phyloP scores from a whole-genome alignment of 2,888 invertebrate species.

The Malthinus seriepunctatus region DNA sequence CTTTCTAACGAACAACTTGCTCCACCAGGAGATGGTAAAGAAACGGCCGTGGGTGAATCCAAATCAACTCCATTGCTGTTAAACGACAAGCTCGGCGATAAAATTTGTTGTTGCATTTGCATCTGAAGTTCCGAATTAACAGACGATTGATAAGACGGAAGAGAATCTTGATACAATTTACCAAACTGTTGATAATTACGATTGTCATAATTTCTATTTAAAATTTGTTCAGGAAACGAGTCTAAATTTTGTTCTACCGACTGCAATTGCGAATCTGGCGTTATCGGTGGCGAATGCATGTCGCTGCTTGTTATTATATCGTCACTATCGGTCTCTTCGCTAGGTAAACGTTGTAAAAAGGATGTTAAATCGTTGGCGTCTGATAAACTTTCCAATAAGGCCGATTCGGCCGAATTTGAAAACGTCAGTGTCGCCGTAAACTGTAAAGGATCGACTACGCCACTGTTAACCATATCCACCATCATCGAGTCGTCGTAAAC shows the following conservation, averaged over 20 bases:
- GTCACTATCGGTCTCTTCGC: conserved; percentile 64
- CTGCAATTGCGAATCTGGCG: conserved; percentile 64
- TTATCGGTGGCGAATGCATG: conserved; percentile 73
- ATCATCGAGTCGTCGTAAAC: conserved; percentile 82
- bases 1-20: conserved; percentile 73
- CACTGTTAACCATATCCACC: conserved; percentile 77
- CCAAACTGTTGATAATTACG: conserved; percentile 47
- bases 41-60: conserved; percentile 78
- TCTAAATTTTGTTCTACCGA: conserved; percentile 64
- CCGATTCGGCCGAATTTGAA: conserved; percentile 75
- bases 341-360: conserved; percentile 72
- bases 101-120: conserved; percentile 64
- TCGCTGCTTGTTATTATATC: conserved; percentile 70
- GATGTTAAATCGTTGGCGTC: conserved; percentile 79
- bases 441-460: conserved; percentile 78
- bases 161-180: conserved; percentile 51
- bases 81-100: conserved; percentile 62
- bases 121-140: conserved; percentile 62
- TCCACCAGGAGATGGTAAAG: conserved; percentile 79
- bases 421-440: conserved; percentile 83
- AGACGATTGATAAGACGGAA: conserved; percentile 50
- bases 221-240: conserved; percentile 75
- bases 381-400: conserved; percentile 74
- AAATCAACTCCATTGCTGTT: conserved; percentile 67
- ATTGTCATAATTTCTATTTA: conserved; percentile 51